Conservation (phyloP, 2,888 invertebrate genomes). For the Diploptera punctata region DNA sequence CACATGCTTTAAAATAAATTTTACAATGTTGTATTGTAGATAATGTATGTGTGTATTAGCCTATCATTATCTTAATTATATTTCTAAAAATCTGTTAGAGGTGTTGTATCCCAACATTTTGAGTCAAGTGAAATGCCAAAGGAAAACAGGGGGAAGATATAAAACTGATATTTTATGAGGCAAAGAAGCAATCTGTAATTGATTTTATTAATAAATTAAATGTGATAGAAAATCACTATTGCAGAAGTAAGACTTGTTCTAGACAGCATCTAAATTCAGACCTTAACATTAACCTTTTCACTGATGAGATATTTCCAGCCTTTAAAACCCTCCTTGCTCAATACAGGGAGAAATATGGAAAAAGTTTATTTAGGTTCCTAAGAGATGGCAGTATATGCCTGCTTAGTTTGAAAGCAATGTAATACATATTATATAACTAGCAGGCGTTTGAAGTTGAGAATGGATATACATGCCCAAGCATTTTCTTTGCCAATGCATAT, state of each 20-base stretch:
- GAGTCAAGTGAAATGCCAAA: background rate
- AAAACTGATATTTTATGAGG: background rate
- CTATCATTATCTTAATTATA: background rate
- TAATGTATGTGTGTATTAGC: too few relatives aligned
- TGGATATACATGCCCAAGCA: too few relatives aligned
- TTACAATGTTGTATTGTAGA: background rate
- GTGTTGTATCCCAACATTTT: background rate
- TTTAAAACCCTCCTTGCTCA: too few relatives aligned
- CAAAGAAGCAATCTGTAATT: background rate
- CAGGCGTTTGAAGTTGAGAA: too few relatives aligned
- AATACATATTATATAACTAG: too few relatives aligned
- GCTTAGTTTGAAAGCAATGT: too few relatives aligned
- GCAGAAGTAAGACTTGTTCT: background rate
- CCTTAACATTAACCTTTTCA: slow-evolving; percentile 6
- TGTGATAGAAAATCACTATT: slow-evolving; percentile 6
- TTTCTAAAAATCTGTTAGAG: background rate
- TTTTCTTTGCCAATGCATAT: too few relatives aligned
- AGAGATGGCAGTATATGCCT: too few relatives aligned
- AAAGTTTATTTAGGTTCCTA: too few relatives aligned
- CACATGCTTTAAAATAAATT: background rate
- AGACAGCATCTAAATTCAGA: slow-evolving; percentile 2
- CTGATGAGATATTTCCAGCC: too few relatives aligned
- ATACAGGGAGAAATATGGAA: too few relatives aligned
- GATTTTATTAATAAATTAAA: slow-evolving; percentile 1
- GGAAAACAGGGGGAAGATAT: background rate